A percentile compares a stretch with the other conserved stretches of the same genome.
Evolutionary conservation across 2,797 vertebrate genomes (phyloP).

Genomic region (Esox lucius): DNA sequence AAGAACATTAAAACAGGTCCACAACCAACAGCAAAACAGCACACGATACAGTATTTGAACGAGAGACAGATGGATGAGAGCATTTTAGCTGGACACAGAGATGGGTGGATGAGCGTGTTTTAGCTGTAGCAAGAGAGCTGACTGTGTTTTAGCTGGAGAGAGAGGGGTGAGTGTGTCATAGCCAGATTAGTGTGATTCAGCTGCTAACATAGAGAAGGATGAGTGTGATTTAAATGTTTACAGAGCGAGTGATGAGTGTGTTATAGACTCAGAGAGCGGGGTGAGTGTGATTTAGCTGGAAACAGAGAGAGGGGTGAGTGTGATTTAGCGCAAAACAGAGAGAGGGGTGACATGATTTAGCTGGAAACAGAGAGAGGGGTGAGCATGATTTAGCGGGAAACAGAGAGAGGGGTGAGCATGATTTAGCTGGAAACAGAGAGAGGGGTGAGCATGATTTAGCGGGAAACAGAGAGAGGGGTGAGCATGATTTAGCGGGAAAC

Average conservation of each 20-base stretch:
- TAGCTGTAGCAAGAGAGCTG: neutral
- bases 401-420: neutral
- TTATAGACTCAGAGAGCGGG: neutral
- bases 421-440: neutral
- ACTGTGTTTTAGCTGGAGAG: too few species aligned
- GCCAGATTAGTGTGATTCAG: too few species aligned
- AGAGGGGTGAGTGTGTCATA: too few species aligned
- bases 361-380: too few species aligned
- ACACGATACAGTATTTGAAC: neutral
- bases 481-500: neutral
- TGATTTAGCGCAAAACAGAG: neutral
- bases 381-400: neutral
- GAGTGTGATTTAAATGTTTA: too few species aligned
- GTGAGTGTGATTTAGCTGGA: neutral
- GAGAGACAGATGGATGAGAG: neutral
- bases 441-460: neutral
- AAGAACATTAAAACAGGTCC: neutral
- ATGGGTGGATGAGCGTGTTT: conserved; percentile 1
- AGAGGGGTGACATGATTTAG: too few species aligned
- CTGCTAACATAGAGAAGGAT: too few species aligned
- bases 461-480: neutral
- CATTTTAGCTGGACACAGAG: neutral
- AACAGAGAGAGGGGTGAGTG: neutral
- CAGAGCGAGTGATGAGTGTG: too few species aligned
- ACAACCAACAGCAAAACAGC: neutral